These are phyloP conservation scores for Prorops nasuta DNA, from an alignment of 1,140 invertebrate species.

Conservation along the genomic window DNA sequence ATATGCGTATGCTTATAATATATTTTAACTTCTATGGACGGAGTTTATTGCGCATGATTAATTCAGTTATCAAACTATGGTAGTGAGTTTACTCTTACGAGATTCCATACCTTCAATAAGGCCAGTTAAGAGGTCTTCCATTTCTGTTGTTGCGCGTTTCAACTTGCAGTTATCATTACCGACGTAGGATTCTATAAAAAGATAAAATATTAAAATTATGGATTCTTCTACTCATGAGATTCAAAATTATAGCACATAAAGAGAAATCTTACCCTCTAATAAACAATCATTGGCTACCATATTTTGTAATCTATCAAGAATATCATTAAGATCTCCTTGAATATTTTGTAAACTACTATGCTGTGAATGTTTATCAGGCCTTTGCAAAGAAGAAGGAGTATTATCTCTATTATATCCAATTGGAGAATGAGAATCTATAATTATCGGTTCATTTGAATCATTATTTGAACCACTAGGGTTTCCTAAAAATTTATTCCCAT, in stretches of 20 bases:
- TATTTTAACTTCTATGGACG: too few species aligned
- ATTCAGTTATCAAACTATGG: constrained; percentile 36
- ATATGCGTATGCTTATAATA: constrained; percentile 5
- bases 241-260: too few species aligned
- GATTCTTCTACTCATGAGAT: too few species aligned
- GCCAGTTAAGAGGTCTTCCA: constrained; percentile 49
- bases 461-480: constrained; percentile 24
- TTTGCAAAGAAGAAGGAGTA: constrained; percentile 46
- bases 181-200: constrained; percentile 42
- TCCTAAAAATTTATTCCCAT: constrained; percentile 29
- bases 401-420: constrained; percentile 44
- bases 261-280: constrained; percentile 49
- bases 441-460: constrained; percentile 16
- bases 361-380: constrained; percentile 49
- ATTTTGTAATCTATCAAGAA: constrained; percentile 56
- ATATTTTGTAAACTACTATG: constrained; percentile 56
- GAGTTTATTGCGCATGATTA: too few species aligned
- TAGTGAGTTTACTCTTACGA: constrained; percentile 48
- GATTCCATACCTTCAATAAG: constrained; percentile 51
- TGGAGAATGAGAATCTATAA: constrained; percentile 28
- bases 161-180: constrained; percentile 47
- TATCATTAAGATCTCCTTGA: constrained; percentile 57
- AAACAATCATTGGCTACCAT: constrained; percentile 56
- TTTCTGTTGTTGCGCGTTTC: constrained; percentile 48
- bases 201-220: not conserved